Percentiles rank a stretch among this genome's conserved stretches.
phyloP scores from a whole-genome alignment of 2,888 invertebrate species.

The Rapana venosa region DNA sequence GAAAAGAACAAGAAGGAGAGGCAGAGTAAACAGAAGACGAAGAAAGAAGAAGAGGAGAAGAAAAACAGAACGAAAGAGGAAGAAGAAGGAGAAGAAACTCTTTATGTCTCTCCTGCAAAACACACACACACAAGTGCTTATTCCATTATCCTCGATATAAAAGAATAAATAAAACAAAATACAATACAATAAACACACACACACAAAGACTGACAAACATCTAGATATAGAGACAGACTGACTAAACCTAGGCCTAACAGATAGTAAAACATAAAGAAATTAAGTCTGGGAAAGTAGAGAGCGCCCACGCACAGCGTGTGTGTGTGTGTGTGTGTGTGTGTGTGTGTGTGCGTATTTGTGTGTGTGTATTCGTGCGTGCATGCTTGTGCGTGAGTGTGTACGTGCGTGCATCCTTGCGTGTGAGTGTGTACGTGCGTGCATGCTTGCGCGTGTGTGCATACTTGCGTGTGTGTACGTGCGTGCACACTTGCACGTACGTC shows the following conservation, averaged over 20 bases:
- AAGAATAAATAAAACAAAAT: too few species aligned
- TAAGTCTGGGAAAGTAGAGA: too few species aligned
- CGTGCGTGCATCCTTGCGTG: not conserved
- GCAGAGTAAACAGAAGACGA: too few species aligned
- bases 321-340: not conserved
- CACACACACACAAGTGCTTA: too few species aligned
- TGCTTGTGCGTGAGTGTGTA: not conserved
- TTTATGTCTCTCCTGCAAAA: too few species aligned
- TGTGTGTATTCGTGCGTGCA: not conserved
- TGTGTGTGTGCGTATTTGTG: conserved; percentile 1
- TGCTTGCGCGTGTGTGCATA: not conserved
- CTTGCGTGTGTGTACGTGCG: too few species aligned
- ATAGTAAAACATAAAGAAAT: not conserved
- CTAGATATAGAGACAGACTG: not conserved
- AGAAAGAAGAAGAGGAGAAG: not conserved
- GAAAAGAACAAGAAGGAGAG: too few species aligned
- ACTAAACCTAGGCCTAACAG: not conserved
- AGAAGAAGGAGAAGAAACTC: not conserved
- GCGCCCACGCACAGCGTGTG: not conserved
- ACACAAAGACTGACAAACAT: not conserved
- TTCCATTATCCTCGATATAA: too few species aligned
- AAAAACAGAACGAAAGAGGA: not conserved
- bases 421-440: not conserved
- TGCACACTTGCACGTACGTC: too few species aligned
- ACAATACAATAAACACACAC: not conserved